Conservation (phyloP, 2,113 vertebrate genomes). For the Bucco capensis region DNA sequence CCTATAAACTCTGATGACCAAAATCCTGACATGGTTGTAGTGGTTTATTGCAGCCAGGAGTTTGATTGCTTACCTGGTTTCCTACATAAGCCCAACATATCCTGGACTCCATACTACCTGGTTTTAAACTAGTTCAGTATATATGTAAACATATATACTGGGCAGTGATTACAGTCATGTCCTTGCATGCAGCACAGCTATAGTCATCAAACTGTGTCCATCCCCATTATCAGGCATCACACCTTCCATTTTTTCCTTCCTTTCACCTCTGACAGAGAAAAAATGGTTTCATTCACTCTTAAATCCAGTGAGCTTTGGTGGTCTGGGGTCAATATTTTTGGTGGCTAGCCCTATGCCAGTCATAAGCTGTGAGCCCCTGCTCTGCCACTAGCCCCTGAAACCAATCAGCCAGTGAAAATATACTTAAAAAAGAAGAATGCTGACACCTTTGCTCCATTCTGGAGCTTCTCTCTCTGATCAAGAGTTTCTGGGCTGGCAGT, state of each 20-base stretch:
- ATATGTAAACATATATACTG: background rate
- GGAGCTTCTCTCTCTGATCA: background rate
- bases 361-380: background rate
- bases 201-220: rapidly evolving
- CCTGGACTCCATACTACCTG: background rate
- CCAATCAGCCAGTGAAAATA: background rate
- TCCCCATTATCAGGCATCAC: background rate
- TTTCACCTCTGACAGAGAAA: background rate
- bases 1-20: background rate
- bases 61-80: background rate
- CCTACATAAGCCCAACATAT: rapidly evolving
- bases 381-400: background rate
- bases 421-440: background rate
- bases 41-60: background rate
- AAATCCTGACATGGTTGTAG: background rate
- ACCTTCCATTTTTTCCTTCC: background rate
- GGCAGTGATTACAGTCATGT: background rate
- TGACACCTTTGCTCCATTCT: background rate
- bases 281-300: background rate
- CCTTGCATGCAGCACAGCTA: background rate
- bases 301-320: background rate
- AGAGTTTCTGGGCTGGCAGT: background rate
- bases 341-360: background rate
- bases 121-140: background rate
- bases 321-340: rapidly evolving